A percentile compares a stretch with the other conserved stretches of the same genome.
Conservation (phyloP, 1,140 invertebrate species). For the Neodiprion virginianus region DNA sequence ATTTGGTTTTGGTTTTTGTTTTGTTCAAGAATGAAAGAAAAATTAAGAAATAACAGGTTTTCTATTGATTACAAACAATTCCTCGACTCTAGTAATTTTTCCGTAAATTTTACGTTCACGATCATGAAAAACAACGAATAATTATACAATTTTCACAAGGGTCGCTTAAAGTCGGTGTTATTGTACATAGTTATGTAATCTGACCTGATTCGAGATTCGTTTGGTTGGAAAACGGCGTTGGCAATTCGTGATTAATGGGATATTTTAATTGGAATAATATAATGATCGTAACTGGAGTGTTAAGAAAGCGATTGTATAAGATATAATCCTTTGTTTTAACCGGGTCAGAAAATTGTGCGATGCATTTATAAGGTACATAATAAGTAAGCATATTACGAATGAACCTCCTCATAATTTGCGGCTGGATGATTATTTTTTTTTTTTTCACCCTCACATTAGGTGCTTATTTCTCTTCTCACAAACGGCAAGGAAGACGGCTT, state of each 20-base stretch:
- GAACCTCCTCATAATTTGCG: neutral
- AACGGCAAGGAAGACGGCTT: neutral
- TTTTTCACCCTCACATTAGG: neutral
- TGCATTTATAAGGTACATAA: neutral
- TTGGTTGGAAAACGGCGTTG: neutral
- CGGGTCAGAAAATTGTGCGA: neutral
- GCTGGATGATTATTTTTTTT: neutral
- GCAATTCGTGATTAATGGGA: neutral
- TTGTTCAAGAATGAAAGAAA: too few species aligned
- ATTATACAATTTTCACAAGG: too few species aligned
- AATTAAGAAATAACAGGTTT: too few species aligned
- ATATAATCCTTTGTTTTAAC: neutral
- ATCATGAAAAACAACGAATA: too few species aligned
- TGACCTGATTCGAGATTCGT: neutral
- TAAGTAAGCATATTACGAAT: neutral
- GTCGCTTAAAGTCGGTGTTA: too few species aligned
- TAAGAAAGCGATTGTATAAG: neutral
- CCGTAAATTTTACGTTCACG: too few species aligned
- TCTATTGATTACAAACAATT: too few species aligned
- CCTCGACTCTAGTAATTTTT: too few species aligned
- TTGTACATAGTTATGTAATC: too few species aligned
- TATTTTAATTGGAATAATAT: constrained; percentile 2
- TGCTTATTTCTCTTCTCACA: too few species aligned
- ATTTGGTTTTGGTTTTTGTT: too few species aligned
- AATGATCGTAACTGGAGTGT: neutral